phyloP scores from a whole-genome alignment of 2,888 invertebrate genomes.

The Amblyteles armatorius region DNA sequence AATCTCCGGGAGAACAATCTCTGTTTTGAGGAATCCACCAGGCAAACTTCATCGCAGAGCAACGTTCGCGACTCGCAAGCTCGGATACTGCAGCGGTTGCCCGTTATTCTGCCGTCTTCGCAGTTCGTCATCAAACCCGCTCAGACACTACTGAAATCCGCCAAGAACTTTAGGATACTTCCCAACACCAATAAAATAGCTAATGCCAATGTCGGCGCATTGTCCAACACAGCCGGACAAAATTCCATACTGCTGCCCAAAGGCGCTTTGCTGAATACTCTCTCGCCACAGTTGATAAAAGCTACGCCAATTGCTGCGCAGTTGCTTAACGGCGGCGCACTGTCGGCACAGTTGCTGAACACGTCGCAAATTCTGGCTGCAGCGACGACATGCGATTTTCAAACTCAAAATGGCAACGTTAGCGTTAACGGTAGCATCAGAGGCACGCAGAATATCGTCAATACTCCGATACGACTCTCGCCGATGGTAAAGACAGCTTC shows the following conservation, averaged over 20 bases:
- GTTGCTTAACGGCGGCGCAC: conserved; percentile 72
- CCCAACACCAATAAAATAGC: conserved; percentile 73
- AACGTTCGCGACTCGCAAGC: conserved; percentile 72
- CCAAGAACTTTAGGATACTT: conserved; percentile 77
- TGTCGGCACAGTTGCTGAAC: conserved; percentile 75
- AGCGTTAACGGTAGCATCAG: conserved; percentile 64
- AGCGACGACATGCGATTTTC: conserved; percentile 69
- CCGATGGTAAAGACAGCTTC: conserved; percentile 73
- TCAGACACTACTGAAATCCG: conserved; percentile 76
- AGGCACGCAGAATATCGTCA: conserved; percentile 71
- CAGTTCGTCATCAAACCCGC: conserved; percentile 79
- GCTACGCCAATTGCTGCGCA: conserved; percentile 77
- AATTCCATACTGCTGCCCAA: conserved; percentile 79
- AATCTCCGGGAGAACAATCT: not conserved
- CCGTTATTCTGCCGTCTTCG: conserved; percentile 78
- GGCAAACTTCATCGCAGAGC: conserved; percentile 67
- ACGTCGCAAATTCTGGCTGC: conserved; percentile 73
- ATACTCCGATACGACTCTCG: conserved; percentile 74
- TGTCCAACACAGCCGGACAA: conserved; percentile 63
- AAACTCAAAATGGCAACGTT: conserved; percentile 68
- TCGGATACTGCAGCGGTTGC: conserved; percentile 77
- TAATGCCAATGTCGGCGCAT: conserved; percentile 50
- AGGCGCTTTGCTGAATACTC: conserved; percentile 74
- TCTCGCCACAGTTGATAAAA: conserved; percentile 78
- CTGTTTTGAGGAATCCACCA: not conserved